Base-by-base conservation (phyloP, 2,888 invertebrate genomes). In the Drosophila pseudotalamancana region DNA sequence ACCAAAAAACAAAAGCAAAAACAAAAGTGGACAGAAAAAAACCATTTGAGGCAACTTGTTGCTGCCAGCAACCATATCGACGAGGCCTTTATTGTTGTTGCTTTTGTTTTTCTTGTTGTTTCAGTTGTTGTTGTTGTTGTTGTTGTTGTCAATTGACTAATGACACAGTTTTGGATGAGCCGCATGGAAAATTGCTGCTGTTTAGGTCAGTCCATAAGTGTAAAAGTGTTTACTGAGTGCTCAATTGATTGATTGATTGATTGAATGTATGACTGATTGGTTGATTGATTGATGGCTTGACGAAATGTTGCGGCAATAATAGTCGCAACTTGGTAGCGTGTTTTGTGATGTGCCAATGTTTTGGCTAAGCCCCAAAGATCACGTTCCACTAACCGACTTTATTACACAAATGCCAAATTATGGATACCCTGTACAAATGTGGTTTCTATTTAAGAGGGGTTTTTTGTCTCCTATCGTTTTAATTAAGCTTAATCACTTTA, bases 31-130 rank as follows among this genome's bases (percentile, higher is more conserved):
- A 25, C 34, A 40, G 45, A 32, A 25, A 16, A 39, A 34, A 32
- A 43, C 71, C 79, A 85, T 78, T 74, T 81, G 66, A 23, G 82
- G 78, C 82, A 79, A 85, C 86, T 79, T 85, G 86, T 86, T 83
- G 80, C 77, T 60, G 34, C 32, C 56, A 23, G n/a, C 46, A 21
- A 23, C 46, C 39, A 48, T 50, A 63, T 70, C 21, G 59, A 53
- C 49, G 35, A 34, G 50, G n/a, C 48, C 43, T 45, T 55, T 50
- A 6, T 25, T 6, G 12, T n/a, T n/a, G n/a, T n/a, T n/a, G n/a
- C n/a, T n/a, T n/a, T n/a, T n/a, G n/a, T n/a, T n/a, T n/a, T n/a
- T n/a, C n/a, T n/a, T n/a, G 35, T 54, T 60, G 42, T 35, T 50
- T 31, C 14, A 45, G 43, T 29, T 31, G 60, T 11, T 34, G 42